A percentile compares a stretch with the other conserved stretches of the same genome.
Evolutionary conservation across 53 echinoderm and acorn worm species (phyloP).

Genomic region (Arbacia lixula): DNA sequence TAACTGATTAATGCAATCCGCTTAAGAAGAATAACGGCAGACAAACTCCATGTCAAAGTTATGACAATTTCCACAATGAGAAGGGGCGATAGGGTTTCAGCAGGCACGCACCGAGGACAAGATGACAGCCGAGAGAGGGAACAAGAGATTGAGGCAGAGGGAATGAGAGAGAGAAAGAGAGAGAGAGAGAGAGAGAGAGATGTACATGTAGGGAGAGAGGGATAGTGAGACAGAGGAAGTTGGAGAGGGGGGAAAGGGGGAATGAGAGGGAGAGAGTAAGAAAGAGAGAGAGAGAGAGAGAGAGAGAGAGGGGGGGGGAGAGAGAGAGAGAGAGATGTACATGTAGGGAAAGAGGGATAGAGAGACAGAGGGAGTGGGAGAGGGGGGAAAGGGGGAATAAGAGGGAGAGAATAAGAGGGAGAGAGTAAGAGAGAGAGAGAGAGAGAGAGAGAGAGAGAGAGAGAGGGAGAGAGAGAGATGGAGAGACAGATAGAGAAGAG

Average conservation of each 20-base stretch:
- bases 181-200: neutral
- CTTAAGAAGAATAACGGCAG: constrained; percentile 8
- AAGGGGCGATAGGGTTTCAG: constrained; percentile 25
- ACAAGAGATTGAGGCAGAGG: neutral
- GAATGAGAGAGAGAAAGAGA: neutral
- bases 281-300: neutral
- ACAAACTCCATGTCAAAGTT: constrained; percentile 39
- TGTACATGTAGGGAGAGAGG: too few relatives aligned
- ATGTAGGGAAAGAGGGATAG: constrained; percentile 14
- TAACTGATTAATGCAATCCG: constrained; percentile 52
- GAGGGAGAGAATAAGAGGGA: neutral
- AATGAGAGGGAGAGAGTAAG: neutral
- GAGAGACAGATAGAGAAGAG: neutral
- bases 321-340: too few relatives aligned
- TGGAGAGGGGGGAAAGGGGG: neutral
- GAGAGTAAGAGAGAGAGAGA: neutral
- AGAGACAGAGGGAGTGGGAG: neutral
- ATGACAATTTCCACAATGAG: constrained; percentile 52
- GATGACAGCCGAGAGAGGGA: neutral
- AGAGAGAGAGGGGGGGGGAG: neutral
- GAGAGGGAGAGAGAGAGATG: neutral
- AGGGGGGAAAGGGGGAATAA: neutral
- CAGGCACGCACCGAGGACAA: constrained; percentile 30
- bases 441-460: neutral
- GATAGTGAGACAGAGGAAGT: too few relatives aligned